These are phyloP conservation scores for Fregata magnificens DNA, from an alignment of 2,113 vertebrate species.

Conservation along the genomic window DNA sequence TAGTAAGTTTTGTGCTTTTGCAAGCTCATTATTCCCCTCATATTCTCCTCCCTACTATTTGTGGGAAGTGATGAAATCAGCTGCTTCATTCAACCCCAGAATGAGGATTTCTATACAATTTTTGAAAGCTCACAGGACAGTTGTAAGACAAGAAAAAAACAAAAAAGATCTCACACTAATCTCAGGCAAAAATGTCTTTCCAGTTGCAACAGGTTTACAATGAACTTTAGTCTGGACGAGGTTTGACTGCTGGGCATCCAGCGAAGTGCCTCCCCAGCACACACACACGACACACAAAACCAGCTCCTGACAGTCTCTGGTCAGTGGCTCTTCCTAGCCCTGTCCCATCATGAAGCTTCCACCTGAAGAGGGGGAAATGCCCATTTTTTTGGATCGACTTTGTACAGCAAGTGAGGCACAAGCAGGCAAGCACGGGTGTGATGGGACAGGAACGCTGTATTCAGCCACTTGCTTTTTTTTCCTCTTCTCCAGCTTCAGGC, in stretches of 20 bases:
- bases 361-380: not conserved
- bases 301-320: not conserved
- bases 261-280: not conserved
- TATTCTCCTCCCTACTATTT: not conserved
- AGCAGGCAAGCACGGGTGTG: not conserved
- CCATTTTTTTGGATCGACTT: not conserved
- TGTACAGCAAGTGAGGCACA: not conserved
- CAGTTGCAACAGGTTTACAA: not conserved
- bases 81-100: not conserved
- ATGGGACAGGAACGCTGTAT: not conserved
- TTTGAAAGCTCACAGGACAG: not conserved
- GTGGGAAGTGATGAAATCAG: not conserved
- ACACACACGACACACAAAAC: not conserved
- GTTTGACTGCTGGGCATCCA: not conserved
- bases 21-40: not conserved
- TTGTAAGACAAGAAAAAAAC: not conserved
- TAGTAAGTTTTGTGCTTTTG: not conserved
- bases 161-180: not conserved
- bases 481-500: not conserved
- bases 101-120: not conserved
- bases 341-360: not conserved
- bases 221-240: not conserved
- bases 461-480: not conserved
- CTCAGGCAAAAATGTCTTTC: not conserved
- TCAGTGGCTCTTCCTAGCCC: not conserved